Conservation (phyloP, 53 echinoderm and acorn worm species). For the Luidia sarsii region DNA sequence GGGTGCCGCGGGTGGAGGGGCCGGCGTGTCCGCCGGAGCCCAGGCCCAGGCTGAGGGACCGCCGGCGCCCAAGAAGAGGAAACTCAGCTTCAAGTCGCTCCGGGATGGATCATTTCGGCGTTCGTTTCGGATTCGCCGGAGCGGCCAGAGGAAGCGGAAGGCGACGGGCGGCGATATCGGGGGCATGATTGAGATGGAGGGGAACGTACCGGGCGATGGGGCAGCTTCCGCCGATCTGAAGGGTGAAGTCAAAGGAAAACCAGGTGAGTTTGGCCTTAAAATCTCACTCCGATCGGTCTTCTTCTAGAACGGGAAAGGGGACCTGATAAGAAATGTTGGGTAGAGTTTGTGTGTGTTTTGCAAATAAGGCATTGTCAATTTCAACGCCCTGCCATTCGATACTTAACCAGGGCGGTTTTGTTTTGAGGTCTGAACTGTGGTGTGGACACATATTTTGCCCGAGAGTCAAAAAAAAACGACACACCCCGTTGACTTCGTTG, state of each 20-base stretch:
- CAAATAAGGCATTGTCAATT: no score
- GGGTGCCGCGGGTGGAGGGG: conserved; percentile 67
- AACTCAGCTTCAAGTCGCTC: conserved; percentile 85
- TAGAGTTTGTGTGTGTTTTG: no score
- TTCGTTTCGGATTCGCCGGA: conserved; percentile 64
- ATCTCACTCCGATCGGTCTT: no score
- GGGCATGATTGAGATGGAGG: conserved; percentile 56
- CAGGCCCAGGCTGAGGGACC: conserved; percentile 48
- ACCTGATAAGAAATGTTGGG: no score
- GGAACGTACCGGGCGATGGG: conserved; percentile 29
- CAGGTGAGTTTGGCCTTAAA: no score
- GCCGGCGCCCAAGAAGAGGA: conserved; percentile 85
- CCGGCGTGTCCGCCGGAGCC: conserved; percentile 42
- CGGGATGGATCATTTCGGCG: conserved; percentile 79
- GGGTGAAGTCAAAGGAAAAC: conserved; percentile 44
- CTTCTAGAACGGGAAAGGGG: no score
- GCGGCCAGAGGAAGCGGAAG: conserved; percentile 38
- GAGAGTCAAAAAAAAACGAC: no score
- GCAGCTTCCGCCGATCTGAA: conserved; percentile 6
- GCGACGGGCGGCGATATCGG: conserved; percentile 19
- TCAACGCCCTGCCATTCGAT: no score
- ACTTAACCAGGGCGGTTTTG: no score
- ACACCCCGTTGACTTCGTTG: no score
- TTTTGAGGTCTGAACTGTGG: no score
- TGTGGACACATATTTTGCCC: no score